A percentile compares a stretch with the other conserved stretches of the same genome.
Conservation (phyloP, 2,113 vertebrate genomes). For the Dendropsophus ebraccatus region DNA sequence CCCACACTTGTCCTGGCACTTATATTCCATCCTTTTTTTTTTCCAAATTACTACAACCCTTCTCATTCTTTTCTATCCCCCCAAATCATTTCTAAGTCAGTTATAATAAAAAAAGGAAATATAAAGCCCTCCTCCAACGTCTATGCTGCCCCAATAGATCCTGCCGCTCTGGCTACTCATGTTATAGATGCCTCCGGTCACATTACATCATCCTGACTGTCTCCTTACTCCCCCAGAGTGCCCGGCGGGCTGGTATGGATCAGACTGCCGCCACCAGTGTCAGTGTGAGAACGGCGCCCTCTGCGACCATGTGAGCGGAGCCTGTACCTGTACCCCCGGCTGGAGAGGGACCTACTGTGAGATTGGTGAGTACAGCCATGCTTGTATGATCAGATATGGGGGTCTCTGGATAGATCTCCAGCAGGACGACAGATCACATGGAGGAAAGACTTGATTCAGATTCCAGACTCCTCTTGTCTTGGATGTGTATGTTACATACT, state of each 20-base stretch:
- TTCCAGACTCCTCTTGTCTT: neutral
- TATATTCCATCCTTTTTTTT: no score
- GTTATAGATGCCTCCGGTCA: no score
- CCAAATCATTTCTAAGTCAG: no score
- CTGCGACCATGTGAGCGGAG: constrained; percentile 91
- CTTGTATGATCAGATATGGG: neutral
- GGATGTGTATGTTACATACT: neutral
- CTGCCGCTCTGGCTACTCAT: no score
- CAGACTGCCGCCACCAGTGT: constrained; percentile 78
- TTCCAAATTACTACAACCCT: no score
- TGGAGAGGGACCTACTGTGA: constrained; percentile 93
- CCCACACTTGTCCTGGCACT: no score
- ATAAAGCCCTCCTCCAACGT: no score
- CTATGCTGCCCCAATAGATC: no score
- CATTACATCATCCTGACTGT: neutral
- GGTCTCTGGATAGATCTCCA: no score
- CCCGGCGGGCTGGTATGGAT: constrained; percentile 81
- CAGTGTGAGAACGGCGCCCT: constrained; percentile 84
- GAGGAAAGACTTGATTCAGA: neutral
- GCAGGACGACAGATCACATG: neutral
- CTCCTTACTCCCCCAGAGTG: constrained; percentile 75
- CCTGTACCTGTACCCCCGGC: constrained; percentile 85
- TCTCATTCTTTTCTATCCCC: no score
- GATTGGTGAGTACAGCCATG: constrained; percentile 75
- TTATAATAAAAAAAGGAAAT: no score